These are phyloP conservation scores for Calypte anna DNA, from an alignment of 2,113 vertebrate genomes.

Conservation along the genomic window DNA sequence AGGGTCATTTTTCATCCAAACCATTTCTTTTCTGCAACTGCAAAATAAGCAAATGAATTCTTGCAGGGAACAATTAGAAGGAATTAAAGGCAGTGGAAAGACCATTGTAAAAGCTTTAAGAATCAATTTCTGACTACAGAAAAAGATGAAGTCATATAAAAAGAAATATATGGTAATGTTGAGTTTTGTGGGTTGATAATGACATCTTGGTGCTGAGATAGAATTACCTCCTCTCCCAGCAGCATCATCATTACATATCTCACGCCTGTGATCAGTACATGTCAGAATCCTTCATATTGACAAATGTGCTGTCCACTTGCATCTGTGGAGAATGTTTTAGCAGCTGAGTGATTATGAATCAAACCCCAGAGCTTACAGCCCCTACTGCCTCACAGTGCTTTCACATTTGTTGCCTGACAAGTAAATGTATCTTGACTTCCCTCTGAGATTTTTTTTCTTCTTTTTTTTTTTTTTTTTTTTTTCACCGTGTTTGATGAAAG, in stretches of 20 bases:
- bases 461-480: conserved; percentile 30
- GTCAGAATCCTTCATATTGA: conserved; percentile 99
- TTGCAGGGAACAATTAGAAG: conserved; percentile 64
- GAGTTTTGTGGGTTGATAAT: conserved; percentile 76
- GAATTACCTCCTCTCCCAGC: conserved; percentile 83
- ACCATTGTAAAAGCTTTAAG: conserved; percentile 46
- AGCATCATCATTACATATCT: conserved; percentile 96
- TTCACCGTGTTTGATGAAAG: conserved; percentile 86
- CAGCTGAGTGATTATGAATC: conserved; percentile 99
- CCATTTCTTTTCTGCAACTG: conserved; percentile 8
- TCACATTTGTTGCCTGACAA: conserved; percentile 86
- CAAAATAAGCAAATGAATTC: conserved; percentile 53
- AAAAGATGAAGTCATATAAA: conserved; percentile 43
- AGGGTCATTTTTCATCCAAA: conserved; percentile 73
- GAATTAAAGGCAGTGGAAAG: conserved; percentile 61
- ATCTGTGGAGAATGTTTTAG: conserved; percentile 99
- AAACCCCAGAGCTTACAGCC: conserved; percentile 85
- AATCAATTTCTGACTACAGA: conserved; percentile 69
- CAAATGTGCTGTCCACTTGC: conserved; percentile 98
- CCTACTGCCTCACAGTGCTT: conserved; percentile 75
- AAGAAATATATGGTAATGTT: conserved; percentile 66
- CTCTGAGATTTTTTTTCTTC: conserved; percentile 78
- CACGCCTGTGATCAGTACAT: conserved; percentile 95
- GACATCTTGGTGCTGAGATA: conserved; percentile 75
- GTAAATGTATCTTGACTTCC: conserved; percentile 89